phyloP scores from a whole-genome alignment of 2,888 invertebrate species.

The Acheta domesticus region DNA sequence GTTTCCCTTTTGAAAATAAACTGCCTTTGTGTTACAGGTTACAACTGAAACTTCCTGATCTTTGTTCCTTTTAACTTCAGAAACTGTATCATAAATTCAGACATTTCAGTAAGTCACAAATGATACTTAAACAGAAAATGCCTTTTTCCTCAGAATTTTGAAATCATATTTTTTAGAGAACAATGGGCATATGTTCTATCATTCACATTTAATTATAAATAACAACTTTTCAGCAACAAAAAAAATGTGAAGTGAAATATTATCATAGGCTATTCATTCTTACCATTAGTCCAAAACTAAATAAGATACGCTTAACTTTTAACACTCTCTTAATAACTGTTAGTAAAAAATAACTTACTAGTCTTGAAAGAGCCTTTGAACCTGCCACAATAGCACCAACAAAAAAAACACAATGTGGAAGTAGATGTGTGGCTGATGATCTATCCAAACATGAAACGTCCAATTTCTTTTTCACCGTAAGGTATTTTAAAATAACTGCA shows the following conservation, averaged over 20 bases:
- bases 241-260: background rate
- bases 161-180: too few relatives aligned
- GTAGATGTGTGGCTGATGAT: slow-evolving; percentile 39
- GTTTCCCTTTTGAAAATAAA: too few relatives aligned
- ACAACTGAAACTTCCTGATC: too few relatives aligned
- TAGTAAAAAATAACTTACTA: slow-evolving; percentile 37
- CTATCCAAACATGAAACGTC: slow-evolving; percentile 40
- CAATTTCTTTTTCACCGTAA: slow-evolving; percentile 35
- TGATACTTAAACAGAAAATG: too few relatives aligned
- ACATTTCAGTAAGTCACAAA: too few relatives aligned
- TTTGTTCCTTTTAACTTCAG: too few relatives aligned
- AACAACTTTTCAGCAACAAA: background rate
- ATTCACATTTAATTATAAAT: background rate
- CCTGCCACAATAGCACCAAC: slow-evolving; percentile 42
- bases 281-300: background rate
- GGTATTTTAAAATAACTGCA: slow-evolving; percentile 40
- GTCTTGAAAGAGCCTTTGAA: slow-evolving; percentile 41
- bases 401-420: slow-evolving; percentile 42
- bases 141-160: too few relatives aligned
- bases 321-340: too few relatives aligned
- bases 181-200: background rate
- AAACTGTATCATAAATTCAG: too few relatives aligned
- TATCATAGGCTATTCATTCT: background rate
- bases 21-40: too few relatives aligned
- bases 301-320: background rate